Base-by-base conservation (phyloP, 2,113 vertebrate genomes). In the Fregata magnificens region DNA sequence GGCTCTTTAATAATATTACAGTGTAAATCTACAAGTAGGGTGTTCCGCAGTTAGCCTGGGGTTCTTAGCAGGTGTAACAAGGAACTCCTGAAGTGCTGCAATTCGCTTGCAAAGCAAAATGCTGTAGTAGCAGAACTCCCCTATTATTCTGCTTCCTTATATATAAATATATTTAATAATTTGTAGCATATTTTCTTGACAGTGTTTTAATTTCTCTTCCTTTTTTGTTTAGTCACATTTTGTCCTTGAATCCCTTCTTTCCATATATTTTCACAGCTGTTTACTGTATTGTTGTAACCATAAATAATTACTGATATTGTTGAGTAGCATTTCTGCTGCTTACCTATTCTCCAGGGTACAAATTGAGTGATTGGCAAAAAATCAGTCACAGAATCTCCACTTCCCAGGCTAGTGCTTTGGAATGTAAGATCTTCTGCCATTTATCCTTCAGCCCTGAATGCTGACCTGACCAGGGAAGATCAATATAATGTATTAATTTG, bases 401-500 rank as follows among this genome's bases (percentile, higher is more conserved):
- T 82, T 91, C 74, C 89, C 11, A 4, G 89, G 85, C 82, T 84
- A 61, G 42, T 2, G 36, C 12, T 25, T 81, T 82, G 91, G 94
- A 96, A 96, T 94, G 90, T 93, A 95, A 96, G 95, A 93, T 96
- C 94, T 93, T 96, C 88, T 91, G 87, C 94, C 95, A 94, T 97
- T 97, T 98, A 97, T 96, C 95, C 93, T 97, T 97, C 96, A 97
- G 77, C 97, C 81, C 79, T 94, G 95, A 95, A 88, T 40, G 88
- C 95, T 98, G 97, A 96, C 97, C 95, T 89, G 95, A 94, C 94
- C 86, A 91, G 73, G 21, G 81, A 65, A 81, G 95, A 97, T 98
- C 97, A 96, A 97, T 98, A 96, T 94, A 95, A 95, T 83, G 92
- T 97, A 92, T 97, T 97, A 97, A 97, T 98, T 97, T 97, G 88